Evolutionary conservation across 1,140 invertebrate species (phyloP).

Genomic region (Drosophila sp.): DNA sequence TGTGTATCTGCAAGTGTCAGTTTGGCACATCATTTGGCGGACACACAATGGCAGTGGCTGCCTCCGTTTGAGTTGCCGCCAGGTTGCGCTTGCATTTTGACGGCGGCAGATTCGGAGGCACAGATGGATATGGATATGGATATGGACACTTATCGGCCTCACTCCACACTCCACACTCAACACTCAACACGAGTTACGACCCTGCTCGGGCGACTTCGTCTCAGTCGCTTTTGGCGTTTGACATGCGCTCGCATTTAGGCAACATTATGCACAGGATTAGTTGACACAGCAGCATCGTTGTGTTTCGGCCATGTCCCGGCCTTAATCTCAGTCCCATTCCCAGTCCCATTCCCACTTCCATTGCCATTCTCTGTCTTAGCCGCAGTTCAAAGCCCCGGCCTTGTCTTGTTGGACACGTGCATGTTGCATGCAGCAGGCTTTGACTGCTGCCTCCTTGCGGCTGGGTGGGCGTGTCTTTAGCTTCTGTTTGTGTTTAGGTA

Average conservation of each 20-base stretch:
- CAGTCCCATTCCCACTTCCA: too few relatives aligned
- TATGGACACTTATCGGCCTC: constrained; percentile 38
- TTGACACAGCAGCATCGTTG: constrained; percentile 32
- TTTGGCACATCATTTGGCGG: constrained; percentile 80
- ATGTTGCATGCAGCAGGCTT: constrained; percentile 19
- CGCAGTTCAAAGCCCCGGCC: neutral
- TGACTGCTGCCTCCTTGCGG: neutral
- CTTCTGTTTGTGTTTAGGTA: constrained; percentile 62
- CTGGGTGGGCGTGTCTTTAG: constrained; percentile 41
- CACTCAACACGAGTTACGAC: neutral
- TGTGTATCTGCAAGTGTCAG: constrained; percentile 76
- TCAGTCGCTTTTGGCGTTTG: constrained; percentile 47
- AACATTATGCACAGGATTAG: constrained; percentile 79
- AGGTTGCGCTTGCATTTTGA: constrained; percentile 68
- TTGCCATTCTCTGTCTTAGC: neutral
- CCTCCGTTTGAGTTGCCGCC: constrained; percentile 70
- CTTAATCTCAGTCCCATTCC: constrained; percentile 5
- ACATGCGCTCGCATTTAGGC: constrained; percentile 76
- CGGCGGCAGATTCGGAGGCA: constrained; percentile 72
- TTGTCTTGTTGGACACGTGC: constrained; percentile 56
- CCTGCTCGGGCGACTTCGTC: constrained; percentile 1
- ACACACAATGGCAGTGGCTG: constrained; percentile 69
- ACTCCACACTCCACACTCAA: neutral
- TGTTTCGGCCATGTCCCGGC: constrained; percentile 7
- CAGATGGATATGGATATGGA: constrained; percentile 48